Evolutionary conservation across 1,140 invertebrate species (phyloP).

Genomic region (Grapholita molesta): DNA sequence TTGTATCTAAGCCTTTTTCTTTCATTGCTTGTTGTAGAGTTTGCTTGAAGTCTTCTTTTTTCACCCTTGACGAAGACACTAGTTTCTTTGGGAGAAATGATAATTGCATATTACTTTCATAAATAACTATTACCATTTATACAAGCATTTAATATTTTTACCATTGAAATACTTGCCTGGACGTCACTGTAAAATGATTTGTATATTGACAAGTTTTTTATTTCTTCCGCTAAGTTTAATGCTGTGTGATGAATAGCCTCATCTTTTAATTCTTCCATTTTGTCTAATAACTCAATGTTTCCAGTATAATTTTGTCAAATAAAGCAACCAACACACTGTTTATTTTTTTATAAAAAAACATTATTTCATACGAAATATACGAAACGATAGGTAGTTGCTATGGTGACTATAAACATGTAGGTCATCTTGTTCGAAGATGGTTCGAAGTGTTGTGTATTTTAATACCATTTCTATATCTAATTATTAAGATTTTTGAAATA

Average conservation of each 20-base stretch:
- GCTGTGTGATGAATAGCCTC: slow-evolving; percentile 79
- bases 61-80: slow-evolving; percentile 84
- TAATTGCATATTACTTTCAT: background rate
- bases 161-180: slow-evolving; percentile 53
- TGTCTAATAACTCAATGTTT: slow-evolving; percentile 28
- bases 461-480: too few relatives aligned
- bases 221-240: slow-evolving; percentile 79
- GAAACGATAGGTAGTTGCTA: slow-evolving; percentile 37
- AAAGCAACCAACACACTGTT: slow-evolving; percentile 42
- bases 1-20: slow-evolving; percentile 86
- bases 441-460: too few relatives aligned
- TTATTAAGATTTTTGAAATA: too few relatives aligned
- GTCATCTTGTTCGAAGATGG: too few relatives aligned
- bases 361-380: slow-evolving; percentile 42
- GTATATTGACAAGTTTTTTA: slow-evolving; percentile 79
- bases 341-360: slow-evolving; percentile 52
- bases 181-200: slow-evolving; percentile 80
- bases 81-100: slow-evolving; percentile 79
- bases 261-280: slow-evolving; percentile 77
- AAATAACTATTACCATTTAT: background rate
- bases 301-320: slow-evolving; percentile 40
- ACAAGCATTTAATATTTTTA: slow-evolving; percentile 2
- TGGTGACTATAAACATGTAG: slow-evolving; percentile 36
- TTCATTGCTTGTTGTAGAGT: slow-evolving; percentile 86
- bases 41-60: slow-evolving; percentile 87